Percentiles rank a stretch among this genome's conserved stretches.
phyloP scores from a whole-genome alignment of 2,797 vertebrate genomes.

The Odontamblyopus rebecca region DNA sequence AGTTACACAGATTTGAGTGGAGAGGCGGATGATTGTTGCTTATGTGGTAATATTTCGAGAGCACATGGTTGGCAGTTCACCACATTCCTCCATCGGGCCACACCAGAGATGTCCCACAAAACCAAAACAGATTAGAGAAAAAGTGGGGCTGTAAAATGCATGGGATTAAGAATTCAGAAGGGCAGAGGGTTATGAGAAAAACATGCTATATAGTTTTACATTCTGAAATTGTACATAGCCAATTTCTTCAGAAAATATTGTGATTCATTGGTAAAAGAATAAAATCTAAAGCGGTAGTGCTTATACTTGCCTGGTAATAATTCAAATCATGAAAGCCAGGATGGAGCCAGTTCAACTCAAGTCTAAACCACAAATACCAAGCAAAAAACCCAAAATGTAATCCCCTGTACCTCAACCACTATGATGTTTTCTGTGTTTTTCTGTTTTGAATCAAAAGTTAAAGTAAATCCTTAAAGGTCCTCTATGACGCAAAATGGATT shows the following conservation, averaged over 20 bases:
- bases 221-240: neutral
- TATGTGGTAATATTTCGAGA: slow-evolving; percentile 14
- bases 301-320: too few relatives aligned
- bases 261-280: neutral
- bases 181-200: neutral
- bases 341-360: neutral
- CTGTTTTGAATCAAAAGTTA: too few relatives aligned
- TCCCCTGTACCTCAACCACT: too few relatives aligned
- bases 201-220: neutral
- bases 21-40: neutral
- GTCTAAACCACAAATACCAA: too few relatives aligned
- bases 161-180: neutral
- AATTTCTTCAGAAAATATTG: neutral
- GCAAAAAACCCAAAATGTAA: too few relatives aligned
- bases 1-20: neutral
- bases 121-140: slow-evolving; percentile 21
- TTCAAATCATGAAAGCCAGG: neutral
- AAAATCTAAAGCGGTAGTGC: neutral
- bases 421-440: too few relatives aligned
- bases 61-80: slow-evolving; percentile 60
- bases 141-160: slow-evolving; percentile 9
- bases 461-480: too few relatives aligned
- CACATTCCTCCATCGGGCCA: slow-evolving; percentile 45
- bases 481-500: too few relatives aligned
- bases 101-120: slow-evolving; percentile 24